phyloP scores from a whole-genome alignment of 2,888 invertebrate species.

The Rapana venosa region DNA sequence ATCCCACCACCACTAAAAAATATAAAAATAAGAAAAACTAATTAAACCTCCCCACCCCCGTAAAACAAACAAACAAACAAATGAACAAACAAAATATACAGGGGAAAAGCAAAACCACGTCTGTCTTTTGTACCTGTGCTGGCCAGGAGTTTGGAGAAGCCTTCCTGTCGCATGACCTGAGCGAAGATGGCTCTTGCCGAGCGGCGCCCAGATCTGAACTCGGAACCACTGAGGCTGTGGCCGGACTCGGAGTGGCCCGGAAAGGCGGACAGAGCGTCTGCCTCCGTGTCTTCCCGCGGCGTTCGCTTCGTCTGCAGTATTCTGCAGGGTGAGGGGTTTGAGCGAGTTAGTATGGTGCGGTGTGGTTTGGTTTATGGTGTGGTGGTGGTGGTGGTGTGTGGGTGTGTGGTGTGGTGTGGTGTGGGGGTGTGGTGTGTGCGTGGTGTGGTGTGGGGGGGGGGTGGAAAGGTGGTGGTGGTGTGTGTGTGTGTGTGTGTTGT shows the following conservation, averaged over 20 bases:
- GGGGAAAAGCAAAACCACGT: too few species aligned
- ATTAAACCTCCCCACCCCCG: too few species aligned
- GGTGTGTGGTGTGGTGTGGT: not conserved
- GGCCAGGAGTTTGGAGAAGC: slow-evolving; percentile 59
- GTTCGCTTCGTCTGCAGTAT: slow-evolving; percentile 59
- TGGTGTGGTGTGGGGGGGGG: not conserved
- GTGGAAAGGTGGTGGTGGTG: too few species aligned
- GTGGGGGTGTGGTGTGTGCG: not conserved
- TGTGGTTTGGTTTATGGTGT: not conserved
- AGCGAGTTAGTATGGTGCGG: too few species aligned
- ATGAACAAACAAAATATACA: too few species aligned
- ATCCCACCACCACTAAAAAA: not conserved
- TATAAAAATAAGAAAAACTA: too few species aligned
- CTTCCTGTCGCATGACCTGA: slow-evolving; percentile 59
- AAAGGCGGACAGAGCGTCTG: not conserved
- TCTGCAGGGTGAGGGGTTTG: too few species aligned
- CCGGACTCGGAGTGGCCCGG: slow-evolving; percentile 27
- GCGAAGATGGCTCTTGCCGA: slow-evolving; percentile 53
- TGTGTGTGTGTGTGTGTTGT: too few species aligned
- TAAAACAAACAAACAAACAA: too few species aligned
- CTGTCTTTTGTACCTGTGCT: slow-evolving; percentile 55
- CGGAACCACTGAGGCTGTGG: not conserved
- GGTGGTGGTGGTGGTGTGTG: not conserved
- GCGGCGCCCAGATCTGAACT: not conserved
- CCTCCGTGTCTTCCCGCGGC: slow-evolving; percentile 41